Percentiles rank a stretch among this genome's conserved stretches.
Conservation (phyloP, 2,888 invertebrate species). For the Drosophila austrosaltans region DNA sequence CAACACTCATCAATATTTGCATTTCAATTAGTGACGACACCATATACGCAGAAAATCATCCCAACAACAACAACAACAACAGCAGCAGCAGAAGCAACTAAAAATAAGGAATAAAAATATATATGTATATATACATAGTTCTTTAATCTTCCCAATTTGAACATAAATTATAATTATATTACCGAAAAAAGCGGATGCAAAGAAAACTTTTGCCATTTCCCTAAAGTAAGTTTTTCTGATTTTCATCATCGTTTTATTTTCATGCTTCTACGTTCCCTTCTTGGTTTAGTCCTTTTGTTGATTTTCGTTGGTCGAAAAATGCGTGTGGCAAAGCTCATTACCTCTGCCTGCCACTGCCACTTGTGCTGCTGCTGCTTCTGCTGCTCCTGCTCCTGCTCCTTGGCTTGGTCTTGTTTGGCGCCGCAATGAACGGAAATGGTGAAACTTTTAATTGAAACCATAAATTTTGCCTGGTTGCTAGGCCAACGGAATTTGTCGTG, state of each 20-base stretch:
- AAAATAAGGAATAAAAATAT: neutral
- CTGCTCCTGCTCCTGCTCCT: conserved; percentile 37
- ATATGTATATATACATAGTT: conserved; percentile 1
- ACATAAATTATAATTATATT: conserved; percentile 75
- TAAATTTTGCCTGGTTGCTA: conserved; percentile 76
- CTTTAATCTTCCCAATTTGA: conserved; percentile 33
- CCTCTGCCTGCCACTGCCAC: conserved; percentile 36
- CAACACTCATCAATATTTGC: conserved; percentile 76
- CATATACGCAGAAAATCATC: conserved; percentile 24
- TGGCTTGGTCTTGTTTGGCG: conserved; percentile 60
- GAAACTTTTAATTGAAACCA: conserved; percentile 82
- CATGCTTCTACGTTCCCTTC: conserved; percentile 34
- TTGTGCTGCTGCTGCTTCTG: conserved; percentile 29
- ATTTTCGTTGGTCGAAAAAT: conserved; percentile 44
- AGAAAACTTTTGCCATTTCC: conserved; percentile 72
- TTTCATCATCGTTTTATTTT: neutral
- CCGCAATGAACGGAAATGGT: conserved; percentile 75
- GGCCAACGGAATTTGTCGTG: conserved; percentile 67
- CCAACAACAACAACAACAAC: conserved; percentile 1
- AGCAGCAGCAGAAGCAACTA: neutral
- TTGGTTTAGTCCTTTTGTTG: conserved; percentile 34
- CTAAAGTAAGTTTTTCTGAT: conserved; percentile 23
- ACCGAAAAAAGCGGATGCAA: conserved; percentile 61
- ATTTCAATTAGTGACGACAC: conserved; percentile 73
- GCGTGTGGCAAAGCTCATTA: conserved; percentile 69